These are phyloP conservation scores for Danaus chrysippus DNA, from an alignment of 2,888 invertebrate genomes.

Conservation along the genomic window DNA sequence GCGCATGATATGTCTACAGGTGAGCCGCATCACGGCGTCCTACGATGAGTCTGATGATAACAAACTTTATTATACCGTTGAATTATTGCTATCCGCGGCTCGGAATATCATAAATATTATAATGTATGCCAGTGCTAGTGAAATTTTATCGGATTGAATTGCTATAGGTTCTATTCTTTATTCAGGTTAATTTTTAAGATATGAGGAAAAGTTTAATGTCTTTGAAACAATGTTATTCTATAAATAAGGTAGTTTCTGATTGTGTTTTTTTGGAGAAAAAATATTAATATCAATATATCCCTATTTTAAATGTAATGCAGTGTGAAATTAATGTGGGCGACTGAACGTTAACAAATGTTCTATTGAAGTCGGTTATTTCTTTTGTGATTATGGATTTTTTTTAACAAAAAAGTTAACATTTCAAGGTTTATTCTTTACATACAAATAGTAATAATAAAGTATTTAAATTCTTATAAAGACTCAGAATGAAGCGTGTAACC, in stretches of 20 bases:
- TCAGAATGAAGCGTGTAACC: background rate
- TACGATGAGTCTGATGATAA: constrained; percentile 44
- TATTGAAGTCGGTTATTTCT: background rate
- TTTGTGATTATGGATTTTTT: background rate
- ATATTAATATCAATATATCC: constrained; percentile 17
- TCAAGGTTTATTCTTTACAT: background rate
- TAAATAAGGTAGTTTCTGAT: too few species aligned
- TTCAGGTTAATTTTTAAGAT: too few species aligned
- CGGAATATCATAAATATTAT: constrained; percentile 28
- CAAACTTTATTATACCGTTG: constrained; percentile 39
- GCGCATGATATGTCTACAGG: constrained; percentile 51
- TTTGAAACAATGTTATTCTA: too few species aligned
- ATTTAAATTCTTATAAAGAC: background rate
- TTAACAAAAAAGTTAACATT: too few species aligned
- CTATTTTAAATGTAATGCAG: constrained; percentile 40
- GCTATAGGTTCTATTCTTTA: too few species aligned
- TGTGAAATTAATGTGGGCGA: constrained; percentile 47
- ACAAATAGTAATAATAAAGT: too few species aligned
- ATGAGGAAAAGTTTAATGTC: too few species aligned
- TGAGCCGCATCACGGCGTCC: constrained; percentile 47
- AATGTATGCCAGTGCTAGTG: too few species aligned
- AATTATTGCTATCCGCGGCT: constrained; percentile 34
- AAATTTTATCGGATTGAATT: too few species aligned
- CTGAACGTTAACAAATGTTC: background rate
- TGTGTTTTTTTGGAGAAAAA: too few species aligned